A percentile compares a stretch with the other conserved stretches of the same genome.
These are phyloP conservation scores for Latrodectus elegans DNA, from an alignment of 2,888 invertebrate species.

Conservation along the genomic window DNA sequence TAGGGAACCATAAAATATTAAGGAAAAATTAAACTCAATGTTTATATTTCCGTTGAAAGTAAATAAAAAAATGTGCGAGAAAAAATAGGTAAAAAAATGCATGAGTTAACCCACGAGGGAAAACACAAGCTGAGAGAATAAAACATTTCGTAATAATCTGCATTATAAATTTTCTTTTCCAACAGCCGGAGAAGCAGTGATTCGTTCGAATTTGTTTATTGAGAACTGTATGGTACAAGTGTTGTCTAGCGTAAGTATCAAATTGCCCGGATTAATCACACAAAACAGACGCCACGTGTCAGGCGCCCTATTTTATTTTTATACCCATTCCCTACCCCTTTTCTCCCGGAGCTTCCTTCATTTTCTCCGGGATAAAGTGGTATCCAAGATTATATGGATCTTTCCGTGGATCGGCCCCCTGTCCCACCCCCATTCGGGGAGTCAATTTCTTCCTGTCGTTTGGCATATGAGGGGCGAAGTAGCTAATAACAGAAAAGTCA, in stretches of 20 bases:
- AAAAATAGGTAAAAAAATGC: neutral
- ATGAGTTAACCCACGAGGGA: neutral
- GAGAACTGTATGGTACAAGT: conserved; percentile 61
- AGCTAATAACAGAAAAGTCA: conserved; percentile 47
- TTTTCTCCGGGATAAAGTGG: conserved; percentile 49
- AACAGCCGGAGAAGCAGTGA: conserved; percentile 58
- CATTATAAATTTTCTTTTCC: conserved; percentile 63
- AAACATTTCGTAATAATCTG: conserved; percentile 51
- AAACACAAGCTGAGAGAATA: neutral
- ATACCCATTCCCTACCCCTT: conserved; percentile 39
- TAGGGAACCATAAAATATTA: neutral
- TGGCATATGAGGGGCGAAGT: conserved; percentile 26
- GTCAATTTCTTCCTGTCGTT: conserved; percentile 53
- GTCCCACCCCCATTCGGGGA: conserved; percentile 10
- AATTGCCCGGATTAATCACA: conserved; percentile 67
- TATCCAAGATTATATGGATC: conserved; percentile 66
- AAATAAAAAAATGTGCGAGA: neutral
- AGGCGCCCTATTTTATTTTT: conserved; percentile 58
- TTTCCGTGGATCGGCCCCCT: conserved; percentile 17
- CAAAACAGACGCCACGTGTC: conserved; percentile 53
- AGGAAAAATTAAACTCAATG: neutral
- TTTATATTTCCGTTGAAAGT: neutral
- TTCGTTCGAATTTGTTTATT: conserved; percentile 63
- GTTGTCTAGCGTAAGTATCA: conserved; percentile 50
- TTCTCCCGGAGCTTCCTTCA: conserved; percentile 22